These are phyloP conservation scores for Accipiter virgatus DNA, from an alignment of 2,113 vertebrate species.

Conservation along the genomic window DNA sequence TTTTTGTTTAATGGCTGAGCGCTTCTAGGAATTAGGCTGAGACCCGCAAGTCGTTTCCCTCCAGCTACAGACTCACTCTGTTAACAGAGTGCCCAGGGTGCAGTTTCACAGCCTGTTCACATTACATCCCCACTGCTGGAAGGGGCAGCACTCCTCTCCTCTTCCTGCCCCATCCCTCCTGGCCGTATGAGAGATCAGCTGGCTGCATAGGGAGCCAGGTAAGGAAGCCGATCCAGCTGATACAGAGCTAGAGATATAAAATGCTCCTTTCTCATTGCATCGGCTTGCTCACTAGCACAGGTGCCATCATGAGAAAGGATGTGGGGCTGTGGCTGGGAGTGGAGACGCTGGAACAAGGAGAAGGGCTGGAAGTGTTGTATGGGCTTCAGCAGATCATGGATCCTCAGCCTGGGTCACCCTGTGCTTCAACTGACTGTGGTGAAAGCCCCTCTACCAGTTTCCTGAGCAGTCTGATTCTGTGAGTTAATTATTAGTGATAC, in stretches of 20 bases:
- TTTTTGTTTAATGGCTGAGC: background rate
- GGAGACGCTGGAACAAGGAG: background rate
- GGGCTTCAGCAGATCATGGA: background rate
- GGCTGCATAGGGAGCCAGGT: background rate
- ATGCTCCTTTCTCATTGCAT: background rate
- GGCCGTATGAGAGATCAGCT: fast-evolving
- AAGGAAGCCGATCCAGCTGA: background rate
- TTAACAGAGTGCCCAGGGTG: background rate
- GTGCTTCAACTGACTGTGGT: background rate
- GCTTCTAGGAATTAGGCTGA: background rate
- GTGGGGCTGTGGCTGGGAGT: no score
- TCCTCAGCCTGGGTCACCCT: background rate
- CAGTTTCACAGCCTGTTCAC: background rate
- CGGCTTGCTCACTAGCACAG: background rate
- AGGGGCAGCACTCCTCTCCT: background rate
- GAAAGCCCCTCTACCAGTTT: background rate
- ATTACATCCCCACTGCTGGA: background rate
- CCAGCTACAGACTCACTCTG: background rate
- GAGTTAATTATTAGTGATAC: background rate
- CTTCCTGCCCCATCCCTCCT: background rate
- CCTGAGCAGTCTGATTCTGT: background rate
- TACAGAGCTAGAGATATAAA: background rate
- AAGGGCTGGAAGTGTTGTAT: no score
- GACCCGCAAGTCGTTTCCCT: background rate
- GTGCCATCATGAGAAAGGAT: background rate